These are phyloP conservation scores for Larimichthys polyactis DNA, from an alignment of 2,113 vertebrate species.

Conservation along the genomic window DNA sequence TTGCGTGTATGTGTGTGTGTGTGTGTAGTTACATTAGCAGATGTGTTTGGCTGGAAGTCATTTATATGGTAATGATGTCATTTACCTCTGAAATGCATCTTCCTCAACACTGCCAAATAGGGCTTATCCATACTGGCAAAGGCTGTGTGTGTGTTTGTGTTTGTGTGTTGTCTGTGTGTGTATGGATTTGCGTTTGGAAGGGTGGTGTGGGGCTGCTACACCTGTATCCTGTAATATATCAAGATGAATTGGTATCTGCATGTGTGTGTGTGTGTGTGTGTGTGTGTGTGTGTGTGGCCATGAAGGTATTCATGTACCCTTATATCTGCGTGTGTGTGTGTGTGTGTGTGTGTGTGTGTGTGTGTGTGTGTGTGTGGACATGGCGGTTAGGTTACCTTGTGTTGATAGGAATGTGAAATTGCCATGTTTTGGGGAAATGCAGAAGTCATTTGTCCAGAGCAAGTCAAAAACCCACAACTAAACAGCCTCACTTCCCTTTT, in stretches of 20 bases:
- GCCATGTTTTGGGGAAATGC: conserved; percentile 49
- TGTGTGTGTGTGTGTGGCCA: not conserved
- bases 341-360: not conserved
- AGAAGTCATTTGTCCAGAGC: conserved; percentile 55
- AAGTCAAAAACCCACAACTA: conserved; percentile 32
- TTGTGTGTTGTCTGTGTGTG: conserved; percentile 7
- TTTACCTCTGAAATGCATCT: conserved; percentile 87
- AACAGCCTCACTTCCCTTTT: conserved; percentile 46
- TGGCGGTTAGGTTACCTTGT: conserved; percentile 6
- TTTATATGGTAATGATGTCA: conserved; percentile 90
- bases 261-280: not conserved
- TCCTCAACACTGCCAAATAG: conserved; percentile 80
- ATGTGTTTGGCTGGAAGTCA: conserved; percentile 86
- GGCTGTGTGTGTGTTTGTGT: conserved; percentile 35
- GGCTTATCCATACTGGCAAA: conserved; percentile 76
- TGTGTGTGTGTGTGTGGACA: not conserved
- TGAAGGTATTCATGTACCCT: not conserved
- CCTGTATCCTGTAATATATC: conserved; percentile 65
- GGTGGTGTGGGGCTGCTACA: conserved; percentile 42
- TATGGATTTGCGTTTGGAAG: conserved; percentile 40
- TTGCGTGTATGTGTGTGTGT: conserved; percentile 47
- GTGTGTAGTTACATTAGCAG: conserved; percentile 81
- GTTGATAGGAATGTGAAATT: conserved; percentile 59
- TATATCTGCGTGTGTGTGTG: not conserved
- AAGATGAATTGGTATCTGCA: conserved; percentile 58